phyloP scores from a whole-genome alignment of 1,140 invertebrate species.

The Eciton burchellii region DNA sequence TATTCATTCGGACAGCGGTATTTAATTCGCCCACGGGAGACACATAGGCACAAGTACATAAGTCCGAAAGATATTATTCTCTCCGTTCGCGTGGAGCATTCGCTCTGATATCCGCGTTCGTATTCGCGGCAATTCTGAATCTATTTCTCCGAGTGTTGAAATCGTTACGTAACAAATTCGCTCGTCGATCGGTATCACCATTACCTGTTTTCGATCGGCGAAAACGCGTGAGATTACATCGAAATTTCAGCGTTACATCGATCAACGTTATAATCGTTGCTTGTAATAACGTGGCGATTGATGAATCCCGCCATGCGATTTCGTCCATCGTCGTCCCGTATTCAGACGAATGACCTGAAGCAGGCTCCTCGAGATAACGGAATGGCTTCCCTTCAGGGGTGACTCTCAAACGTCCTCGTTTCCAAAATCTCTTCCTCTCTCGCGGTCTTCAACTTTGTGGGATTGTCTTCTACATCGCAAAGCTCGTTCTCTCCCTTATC shows the following conservation, averaged over 20 bases:
- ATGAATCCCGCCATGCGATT: constrained; percentile 53
- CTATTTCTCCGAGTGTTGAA: not conserved
- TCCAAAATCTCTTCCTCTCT: constrained; percentile 64
- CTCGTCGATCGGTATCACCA: not conserved
- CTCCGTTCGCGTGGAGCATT: not conserved
- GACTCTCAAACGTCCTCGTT: constrained; percentile 77
- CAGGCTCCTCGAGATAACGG: constrained; percentile 74
- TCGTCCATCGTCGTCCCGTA: not conserved
- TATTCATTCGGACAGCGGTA: constrained; percentile 39
- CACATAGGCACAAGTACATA: not conserved
- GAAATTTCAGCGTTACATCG: too few relatives aligned
- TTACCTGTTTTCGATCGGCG: not conserved
- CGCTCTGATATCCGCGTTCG: not conserved
- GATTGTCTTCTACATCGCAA: constrained; percentile 48
- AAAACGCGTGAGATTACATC: too few relatives aligned
- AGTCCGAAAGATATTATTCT: constrained; percentile 11
- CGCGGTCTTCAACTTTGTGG: too few relatives aligned
- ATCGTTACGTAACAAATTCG: not conserved
- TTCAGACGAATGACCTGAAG: constrained; percentile 34
- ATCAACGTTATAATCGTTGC: too few relatives aligned
- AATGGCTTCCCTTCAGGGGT: constrained; percentile 74
- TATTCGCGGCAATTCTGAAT: not conserved
- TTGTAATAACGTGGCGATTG: constrained; percentile 33
- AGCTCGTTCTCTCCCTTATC: constrained; percentile 40
- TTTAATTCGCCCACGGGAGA: constrained; percentile 16